Conservation (phyloP, 2,797 vertebrate genomes). For the Liparis tanakae region DNA sequence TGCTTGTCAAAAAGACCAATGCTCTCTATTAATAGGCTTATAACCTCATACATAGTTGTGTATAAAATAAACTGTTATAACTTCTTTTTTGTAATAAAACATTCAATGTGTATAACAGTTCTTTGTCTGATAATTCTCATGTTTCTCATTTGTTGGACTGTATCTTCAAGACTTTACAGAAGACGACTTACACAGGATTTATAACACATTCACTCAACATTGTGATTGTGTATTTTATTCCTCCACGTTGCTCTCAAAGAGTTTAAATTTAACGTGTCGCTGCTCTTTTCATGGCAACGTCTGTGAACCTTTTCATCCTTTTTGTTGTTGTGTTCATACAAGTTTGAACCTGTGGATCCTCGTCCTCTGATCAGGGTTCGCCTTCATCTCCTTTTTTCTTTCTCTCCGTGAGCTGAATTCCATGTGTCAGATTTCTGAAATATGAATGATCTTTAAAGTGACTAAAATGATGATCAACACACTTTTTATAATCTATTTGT, state of each 20-base stretch:
- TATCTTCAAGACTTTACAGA: neutral
- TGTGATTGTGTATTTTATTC: neutral
- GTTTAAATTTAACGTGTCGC: neutral
- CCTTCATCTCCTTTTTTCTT: neutral
- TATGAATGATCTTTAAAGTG: neutral
- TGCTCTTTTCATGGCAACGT: neutral
- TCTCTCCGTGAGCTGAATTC: neutral
- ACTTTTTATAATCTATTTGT: neutral
- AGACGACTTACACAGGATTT: neutral
- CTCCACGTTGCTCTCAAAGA: neutral
- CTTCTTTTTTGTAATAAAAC: conserved; percentile 91
- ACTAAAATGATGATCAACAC: neutral
- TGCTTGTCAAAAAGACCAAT: conserved; percentile 84
- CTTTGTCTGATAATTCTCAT: conserved; percentile 27
- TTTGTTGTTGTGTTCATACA: neutral
- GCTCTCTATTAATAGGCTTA: conserved; percentile 89
- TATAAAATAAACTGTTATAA: conserved; percentile 93
- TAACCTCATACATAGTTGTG: conserved; percentile 91
- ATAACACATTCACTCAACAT: neutral
- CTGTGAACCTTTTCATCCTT: accelerated
- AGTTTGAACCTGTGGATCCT: neutral
- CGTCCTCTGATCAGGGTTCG: neutral
- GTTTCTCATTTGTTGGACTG: no score
- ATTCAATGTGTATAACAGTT: conserved; percentile 83
- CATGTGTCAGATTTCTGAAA: neutral